Evolutionary conservation across 37 sponge, comb jelly and placozoan species (phyloP).

Genomic region (Spongia lamella): DNA sequence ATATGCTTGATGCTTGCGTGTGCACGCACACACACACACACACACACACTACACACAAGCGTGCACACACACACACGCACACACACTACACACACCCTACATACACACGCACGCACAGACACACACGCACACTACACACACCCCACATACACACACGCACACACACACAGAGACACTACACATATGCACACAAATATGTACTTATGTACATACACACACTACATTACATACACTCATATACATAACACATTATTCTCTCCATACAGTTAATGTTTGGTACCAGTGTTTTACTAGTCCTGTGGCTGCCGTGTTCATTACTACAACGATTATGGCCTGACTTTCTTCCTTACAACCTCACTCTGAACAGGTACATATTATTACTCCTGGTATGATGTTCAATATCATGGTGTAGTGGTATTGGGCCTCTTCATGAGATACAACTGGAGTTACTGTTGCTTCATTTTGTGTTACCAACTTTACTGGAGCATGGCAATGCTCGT

Average conservation of each 20-base stretch:
- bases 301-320: slow-evolving; percentile 67
- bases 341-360: slow-evolving; percentile 78
- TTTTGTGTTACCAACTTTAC: slow-evolving; percentile 84
- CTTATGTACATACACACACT: too few species aligned
- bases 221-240: neutral
- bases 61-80: slow-evolving; percentile 23
- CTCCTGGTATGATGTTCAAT: too few species aligned
- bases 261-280: slow-evolving; percentile 86
- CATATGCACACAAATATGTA: too few species aligned
- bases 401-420: slow-evolving; percentile 45
- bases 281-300: slow-evolving; percentile 79
- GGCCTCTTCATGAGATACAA: slow-evolving; percentile 78
- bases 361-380: slow-evolving; percentile 57
- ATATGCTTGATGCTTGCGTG: neutral
- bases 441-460: slow-evolving; percentile 89
- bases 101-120: too few species aligned
- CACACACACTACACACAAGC: neutral
- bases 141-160: too few species aligned
- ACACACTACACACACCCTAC: too few species aligned
- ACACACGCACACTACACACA: too few species aligned
- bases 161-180: too few species aligned
- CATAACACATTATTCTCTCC: neutral
- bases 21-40: too few species aligned
- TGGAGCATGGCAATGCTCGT: slow-evolving; percentile 87
- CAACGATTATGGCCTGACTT: slow-evolving; percentile 45